Conservation (phyloP, 1,140 invertebrate species). For the Diorhabda carinulata region DNA sequence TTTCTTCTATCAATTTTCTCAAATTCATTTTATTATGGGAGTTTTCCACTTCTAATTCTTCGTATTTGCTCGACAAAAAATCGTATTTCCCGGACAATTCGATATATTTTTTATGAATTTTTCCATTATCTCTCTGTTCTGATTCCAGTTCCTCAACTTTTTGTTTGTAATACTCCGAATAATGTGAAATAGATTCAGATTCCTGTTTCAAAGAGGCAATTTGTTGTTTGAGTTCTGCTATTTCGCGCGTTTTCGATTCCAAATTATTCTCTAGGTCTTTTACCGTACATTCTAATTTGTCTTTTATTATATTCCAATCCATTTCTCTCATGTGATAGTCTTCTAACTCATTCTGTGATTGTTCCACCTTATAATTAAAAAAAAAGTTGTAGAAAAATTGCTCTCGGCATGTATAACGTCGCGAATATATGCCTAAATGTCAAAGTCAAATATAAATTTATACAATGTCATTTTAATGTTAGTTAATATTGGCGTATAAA, state of each 20-base stretch:
- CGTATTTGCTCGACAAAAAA: slow-evolving; percentile 36
- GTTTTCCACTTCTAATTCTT: slow-evolving; percentile 27
- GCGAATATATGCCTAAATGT: too few species aligned
- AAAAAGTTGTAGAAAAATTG: too few species aligned
- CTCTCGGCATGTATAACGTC: too few species aligned
- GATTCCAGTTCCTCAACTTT: slow-evolving; percentile 27
- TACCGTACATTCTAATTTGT: slow-evolving; percentile 22
- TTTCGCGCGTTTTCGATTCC: slow-evolving; percentile 16
- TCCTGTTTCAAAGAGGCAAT: slow-evolving; percentile 26
- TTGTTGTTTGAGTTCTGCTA: slow-evolving; percentile 30
- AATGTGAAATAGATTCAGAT: slow-evolving; percentile 18
- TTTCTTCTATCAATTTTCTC: background rate
- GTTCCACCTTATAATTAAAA: background rate
- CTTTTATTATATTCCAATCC: slow-evolving; percentile 18
- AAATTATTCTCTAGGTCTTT: slow-evolving; percentile 24
- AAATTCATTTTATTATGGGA: slow-evolving; percentile 10
- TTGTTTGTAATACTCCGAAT: slow-evolving; percentile 31
- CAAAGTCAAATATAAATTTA: too few species aligned
- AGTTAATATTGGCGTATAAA: too few species aligned
- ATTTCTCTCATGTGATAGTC: slow-evolving; percentile 18
- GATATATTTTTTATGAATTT: slow-evolving; percentile 41
- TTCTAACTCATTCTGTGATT: slow-evolving; percentile 21
- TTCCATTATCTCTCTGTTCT: slow-evolving; percentile 27
- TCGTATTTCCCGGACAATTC: slow-evolving; percentile 43
- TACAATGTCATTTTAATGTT: too few species aligned